These are phyloP conservation scores for Microcaecilia unicolor DNA, from an alignment of 2,797 vertebrate species.

Conservation along the genomic window DNA sequence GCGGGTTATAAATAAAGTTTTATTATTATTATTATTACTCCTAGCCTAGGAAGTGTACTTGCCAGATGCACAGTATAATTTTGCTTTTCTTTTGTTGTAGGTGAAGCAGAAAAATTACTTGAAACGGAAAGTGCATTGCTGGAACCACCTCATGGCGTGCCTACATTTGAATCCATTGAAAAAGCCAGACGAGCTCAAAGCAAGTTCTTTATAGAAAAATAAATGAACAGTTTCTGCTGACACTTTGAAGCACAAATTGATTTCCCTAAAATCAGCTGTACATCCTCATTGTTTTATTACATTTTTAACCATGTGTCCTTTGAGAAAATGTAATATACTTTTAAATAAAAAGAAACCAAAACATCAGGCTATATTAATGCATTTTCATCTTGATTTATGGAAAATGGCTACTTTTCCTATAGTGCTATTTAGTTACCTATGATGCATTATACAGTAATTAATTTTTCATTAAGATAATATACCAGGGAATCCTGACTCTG, in stretches of 20 bases:
- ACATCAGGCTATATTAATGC: no score
- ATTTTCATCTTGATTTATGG: no score
- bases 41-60: no score
- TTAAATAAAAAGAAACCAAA: slow-evolving; percentile 21
- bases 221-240: slow-evolving; percentile 8
- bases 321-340: slow-evolving; percentile 1
- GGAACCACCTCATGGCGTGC: slow-evolving; percentile 60
- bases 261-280: no score
- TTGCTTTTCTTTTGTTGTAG: slow-evolving; percentile 35
- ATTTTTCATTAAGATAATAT: no score
- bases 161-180: slow-evolving; percentile 75
- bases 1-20: no score
- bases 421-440: no score
- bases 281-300: slow-evolving; percentile 1
- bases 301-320: background rate
- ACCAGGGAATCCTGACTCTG: no score
- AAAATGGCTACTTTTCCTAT: no score
- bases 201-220: slow-evolving; percentile 65
- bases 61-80: no score
- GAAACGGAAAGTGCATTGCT: slow-evolving; percentile 50
- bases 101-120: slow-evolving; percentile 73
- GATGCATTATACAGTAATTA: no score
- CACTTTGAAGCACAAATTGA: slow-evolving; percentile 2
- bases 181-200: slow-evolving; percentile 66
- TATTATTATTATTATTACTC: no score